Percentiles rank a stretch among this genome's conserved stretches.
Conservation (phyloP, 2,113 vertebrate species). For the Zosterops japonicus region DNA sequence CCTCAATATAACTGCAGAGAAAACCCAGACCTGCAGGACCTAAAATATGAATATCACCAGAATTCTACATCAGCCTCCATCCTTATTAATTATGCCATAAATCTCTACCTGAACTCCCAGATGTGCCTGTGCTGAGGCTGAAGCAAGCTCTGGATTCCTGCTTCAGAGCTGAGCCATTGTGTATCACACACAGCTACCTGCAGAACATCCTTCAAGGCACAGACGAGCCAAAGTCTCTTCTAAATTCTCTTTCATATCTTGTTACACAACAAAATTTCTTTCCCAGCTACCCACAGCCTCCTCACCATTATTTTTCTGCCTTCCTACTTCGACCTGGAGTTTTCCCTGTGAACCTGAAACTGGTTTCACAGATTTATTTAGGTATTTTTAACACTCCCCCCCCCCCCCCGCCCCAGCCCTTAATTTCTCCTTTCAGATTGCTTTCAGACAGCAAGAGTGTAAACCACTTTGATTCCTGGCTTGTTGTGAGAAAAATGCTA, state of each 20-base stretch:
- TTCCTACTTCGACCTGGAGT: background rate
- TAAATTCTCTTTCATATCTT: background rate
- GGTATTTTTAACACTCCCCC: background rate
- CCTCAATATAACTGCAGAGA: background rate
- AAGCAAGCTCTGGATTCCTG: background rate
- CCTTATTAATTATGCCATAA: background rate
- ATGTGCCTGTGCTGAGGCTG: background rate
- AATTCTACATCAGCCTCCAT: background rate
- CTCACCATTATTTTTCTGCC: background rate
- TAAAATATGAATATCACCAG: background rate
- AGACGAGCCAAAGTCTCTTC: background rate
- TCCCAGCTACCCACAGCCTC: background rate
- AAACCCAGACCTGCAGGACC: background rate
- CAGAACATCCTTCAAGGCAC: background rate
- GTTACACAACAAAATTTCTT: background rate
- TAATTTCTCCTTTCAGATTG: constrained; percentile 17
- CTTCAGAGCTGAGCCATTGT: background rate
- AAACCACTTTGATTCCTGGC: constrained; percentile 42
- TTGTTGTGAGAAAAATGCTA: constrained; percentile 47
- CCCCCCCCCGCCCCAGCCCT: too few species aligned
- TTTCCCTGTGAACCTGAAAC: background rate
- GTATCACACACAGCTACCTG: background rate
- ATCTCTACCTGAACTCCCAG: background rate
- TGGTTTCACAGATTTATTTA: background rate
- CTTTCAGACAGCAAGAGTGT: constrained; percentile 35